A percentile compares a stretch with the other conserved stretches of the same genome.
phyloP scores from a whole-genome alignment of 2,888 invertebrate species.

The Chloroclysta siterata region DNA sequence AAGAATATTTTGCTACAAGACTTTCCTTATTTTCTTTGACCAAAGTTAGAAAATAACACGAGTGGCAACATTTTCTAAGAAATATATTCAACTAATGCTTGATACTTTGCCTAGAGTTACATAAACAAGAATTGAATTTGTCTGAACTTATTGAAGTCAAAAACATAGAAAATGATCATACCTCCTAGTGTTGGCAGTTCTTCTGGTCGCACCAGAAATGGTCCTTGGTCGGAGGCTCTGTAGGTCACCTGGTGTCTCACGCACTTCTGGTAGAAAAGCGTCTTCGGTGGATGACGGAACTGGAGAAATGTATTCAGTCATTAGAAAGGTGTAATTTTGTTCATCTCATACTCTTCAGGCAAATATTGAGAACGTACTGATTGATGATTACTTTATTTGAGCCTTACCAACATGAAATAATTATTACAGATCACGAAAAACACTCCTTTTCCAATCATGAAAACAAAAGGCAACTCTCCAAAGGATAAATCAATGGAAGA shows the following conservation, averaged over 20 bases:
- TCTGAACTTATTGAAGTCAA: background rate
- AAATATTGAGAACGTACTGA: too few relatives aligned
- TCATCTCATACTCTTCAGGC: background rate
- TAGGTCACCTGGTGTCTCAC: slow-evolving; percentile 65
- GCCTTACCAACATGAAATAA: too few relatives aligned
- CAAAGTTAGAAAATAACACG: background rate
- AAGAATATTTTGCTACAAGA: background rate
- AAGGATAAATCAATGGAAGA: too few relatives aligned
- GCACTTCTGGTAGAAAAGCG: slow-evolving; percentile 75
- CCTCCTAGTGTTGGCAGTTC: slow-evolving; percentile 79
- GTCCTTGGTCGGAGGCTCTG: slow-evolving; percentile 72
- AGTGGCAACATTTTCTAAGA: background rate
- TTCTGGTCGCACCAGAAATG: slow-evolving; percentile 74
- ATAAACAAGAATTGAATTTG: background rate
- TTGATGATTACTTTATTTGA: too few relatives aligned
- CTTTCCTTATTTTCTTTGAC: background rate
- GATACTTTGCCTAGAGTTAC: slow-evolving; percentile 1
- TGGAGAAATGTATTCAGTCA: slow-evolving; percentile 34
- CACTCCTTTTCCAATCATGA: too few relatives aligned
- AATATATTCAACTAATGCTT: background rate
- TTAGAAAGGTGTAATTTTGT: background rate
- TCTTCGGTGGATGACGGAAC: slow-evolving; percentile 74
- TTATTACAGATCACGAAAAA: too few relatives aligned
- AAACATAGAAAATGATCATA: slow-evolving; percentile 41
- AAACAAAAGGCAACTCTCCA: too few relatives aligned